phyloP scores from a whole-genome alignment of 2,113 vertebrate genomes.

The Polypterus senegalus region DNA sequence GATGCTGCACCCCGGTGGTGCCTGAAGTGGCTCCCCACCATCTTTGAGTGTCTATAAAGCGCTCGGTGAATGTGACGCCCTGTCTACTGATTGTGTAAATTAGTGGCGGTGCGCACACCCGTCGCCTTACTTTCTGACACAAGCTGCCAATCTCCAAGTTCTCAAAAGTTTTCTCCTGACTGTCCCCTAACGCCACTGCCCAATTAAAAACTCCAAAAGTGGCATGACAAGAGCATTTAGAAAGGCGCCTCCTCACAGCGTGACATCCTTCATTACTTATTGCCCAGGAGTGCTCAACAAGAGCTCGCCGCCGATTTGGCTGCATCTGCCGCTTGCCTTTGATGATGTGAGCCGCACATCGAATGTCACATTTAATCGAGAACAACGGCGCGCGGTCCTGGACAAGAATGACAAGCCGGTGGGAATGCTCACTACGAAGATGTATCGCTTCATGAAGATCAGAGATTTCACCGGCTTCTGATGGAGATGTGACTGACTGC shows the following conservation, averaged over 20 bases:
- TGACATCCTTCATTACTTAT: slow-evolving; percentile 22
- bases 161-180: too few species aligned
- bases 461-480: slow-evolving; percentile 1
- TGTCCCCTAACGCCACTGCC: too few species aligned
- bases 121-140: too few species aligned
- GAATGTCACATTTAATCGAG: slow-evolving; percentile 2
- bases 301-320: background rate
- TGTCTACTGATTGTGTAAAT: too few species aligned
- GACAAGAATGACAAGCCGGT: slow-evolving; percentile 2
- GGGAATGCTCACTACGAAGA: background rate
- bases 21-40: too few species aligned
- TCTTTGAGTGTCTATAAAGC: too few species aligned
- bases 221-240: too few species aligned
- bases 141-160: too few species aligned
- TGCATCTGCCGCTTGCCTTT: slow-evolving; percentile 13
- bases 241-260: slow-evolving; percentile 15
- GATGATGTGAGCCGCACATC: slow-evolving; percentile 22
- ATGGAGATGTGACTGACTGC: background rate
- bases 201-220: too few species aligned
- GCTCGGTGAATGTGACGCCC: too few species aligned
- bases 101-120: too few species aligned
- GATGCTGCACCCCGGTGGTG: too few species aligned
- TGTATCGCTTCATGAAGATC: slow-evolving; percentile 2
- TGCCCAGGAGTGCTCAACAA: slow-evolving; percentile 4
- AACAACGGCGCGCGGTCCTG: background rate